Evolutionary conservation across 92 coral and sea anemone genomes (phyloP), one percentile per base, ranked within the genome.

Genomic region (Actinostola sp.): DNA sequence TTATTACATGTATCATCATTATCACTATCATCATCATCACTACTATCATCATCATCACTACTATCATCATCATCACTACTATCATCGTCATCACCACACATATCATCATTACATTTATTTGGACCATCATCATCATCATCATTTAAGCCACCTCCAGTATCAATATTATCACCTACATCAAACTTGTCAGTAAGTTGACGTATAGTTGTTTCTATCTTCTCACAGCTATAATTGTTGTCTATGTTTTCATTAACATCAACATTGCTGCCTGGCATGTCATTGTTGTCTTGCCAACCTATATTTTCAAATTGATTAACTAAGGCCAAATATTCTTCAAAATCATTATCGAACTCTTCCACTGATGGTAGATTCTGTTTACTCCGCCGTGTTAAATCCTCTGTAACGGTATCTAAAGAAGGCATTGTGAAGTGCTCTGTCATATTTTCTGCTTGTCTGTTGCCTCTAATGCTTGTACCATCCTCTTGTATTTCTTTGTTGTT

Each of bases 331-430:
- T 82, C 68, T 36, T 86, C 88, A 66, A 86, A 82, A 77, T 86
- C 81, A 42, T 52, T 82, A 28, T 86, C 87, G 71, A 86, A 86
- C 72, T 86, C 88, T 10, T 70, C 84, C 16, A 48, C 84, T 8
- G 81, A 59, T 13, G 92, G 92, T 30, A 86, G 21, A 45, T 11
- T 11, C 11, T 10, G 44, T 0, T 33, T 3, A 3, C 24, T 61
- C 31, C 1, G 48, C 62, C 26, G 15, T 36, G 4, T 11, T 41
- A 26, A 27, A 5, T 36, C 42, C n/a, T n/a, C n/a, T n/a, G n/a
- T n/a, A n/a, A n/a, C n/a, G n/a, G n/a, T n/a, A n/a, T n/a, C n/a
- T n/a, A n/a, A n/a, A n/a, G n/a, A n/a, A n/a, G n/a, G n/a, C n/a
- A n/a, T n/a, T n/a, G n/a, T n/a, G n/a, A n/a, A n/a, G n/a, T n/a